These are phyloP conservation scores for Helleia helle DNA, from an alignment of 2,888 invertebrate genomes.

Conservation along the genomic window DNA sequence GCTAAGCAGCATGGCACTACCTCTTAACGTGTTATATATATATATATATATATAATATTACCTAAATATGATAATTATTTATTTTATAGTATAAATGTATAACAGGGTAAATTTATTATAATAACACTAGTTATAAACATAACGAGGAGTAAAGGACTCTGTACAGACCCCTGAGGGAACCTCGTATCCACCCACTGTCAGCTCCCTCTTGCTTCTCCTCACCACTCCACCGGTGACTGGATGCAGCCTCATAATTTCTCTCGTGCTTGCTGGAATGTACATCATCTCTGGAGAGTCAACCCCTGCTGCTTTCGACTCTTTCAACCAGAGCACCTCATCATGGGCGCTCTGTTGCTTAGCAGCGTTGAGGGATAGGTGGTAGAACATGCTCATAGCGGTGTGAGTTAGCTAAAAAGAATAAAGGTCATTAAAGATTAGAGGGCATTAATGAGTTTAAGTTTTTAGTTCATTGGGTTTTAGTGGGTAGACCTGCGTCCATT, in stretches of 20 bases:
- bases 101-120: too few species aligned
- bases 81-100: too few species aligned
- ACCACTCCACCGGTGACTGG: conserved; percentile 60
- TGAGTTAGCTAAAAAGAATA: conserved; percentile 45
- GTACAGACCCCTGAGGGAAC: conserved; percentile 54
- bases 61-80: too few species aligned
- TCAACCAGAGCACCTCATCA: conserved; percentile 52
- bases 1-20: too few species aligned
- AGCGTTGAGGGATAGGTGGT: conserved; percentile 57
- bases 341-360: conserved; percentile 58
- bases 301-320: conserved; percentile 40
- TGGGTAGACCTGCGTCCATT: too few species aligned
- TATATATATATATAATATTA: too few species aligned
- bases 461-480: too few species aligned
- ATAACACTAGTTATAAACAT: too few species aligned
- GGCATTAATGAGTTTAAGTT: too few species aligned
- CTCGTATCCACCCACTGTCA: conserved; percentile 51
- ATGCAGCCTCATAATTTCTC: conserved; percentile 52
- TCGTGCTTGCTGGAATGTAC: conserved; percentile 44
- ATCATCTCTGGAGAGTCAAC: conserved; percentile 34
- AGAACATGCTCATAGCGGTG: conserved; percentile 53
- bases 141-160: neutral
- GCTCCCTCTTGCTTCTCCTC: conserved; percentile 36
- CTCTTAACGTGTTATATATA: too few species aligned
- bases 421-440: too few species aligned